Conservation (phyloP, 2,888 invertebrate species). For the Macaria notata region DNA sequence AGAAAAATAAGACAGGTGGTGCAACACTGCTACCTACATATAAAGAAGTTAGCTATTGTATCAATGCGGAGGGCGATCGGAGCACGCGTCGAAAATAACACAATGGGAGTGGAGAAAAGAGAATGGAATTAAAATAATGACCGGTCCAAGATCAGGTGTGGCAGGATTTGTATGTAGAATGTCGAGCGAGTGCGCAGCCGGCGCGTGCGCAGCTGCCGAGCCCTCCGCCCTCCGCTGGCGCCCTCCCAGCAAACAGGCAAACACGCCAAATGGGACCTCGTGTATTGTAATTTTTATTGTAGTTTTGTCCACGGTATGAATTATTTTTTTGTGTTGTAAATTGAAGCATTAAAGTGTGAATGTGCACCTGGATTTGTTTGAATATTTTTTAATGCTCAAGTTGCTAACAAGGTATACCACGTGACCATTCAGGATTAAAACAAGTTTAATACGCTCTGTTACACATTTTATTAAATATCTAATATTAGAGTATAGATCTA, state of each 20-base stretch:
- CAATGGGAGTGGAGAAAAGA: slow-evolving; percentile 52
- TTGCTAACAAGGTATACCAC: slow-evolving; percentile 1
- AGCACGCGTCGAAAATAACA: slow-evolving; percentile 55
- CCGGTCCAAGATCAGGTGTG: slow-evolving; percentile 76
- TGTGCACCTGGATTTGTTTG: slow-evolving; percentile 33
- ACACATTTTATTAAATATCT: no score
- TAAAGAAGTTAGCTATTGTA: slow-evolving; percentile 32
- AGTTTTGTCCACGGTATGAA: slow-evolving; percentile 34
- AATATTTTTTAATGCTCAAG: slow-evolving; percentile 3
- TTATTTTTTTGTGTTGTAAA: slow-evolving; percentile 33
- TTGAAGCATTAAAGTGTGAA: slow-evolving; percentile 37
- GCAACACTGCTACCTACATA: neutral
- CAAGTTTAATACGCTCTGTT: no score
- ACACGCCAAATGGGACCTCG: slow-evolving; percentile 56
- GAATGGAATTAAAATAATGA: slow-evolving; percentile 69
- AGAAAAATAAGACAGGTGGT: slow-evolving; percentile 28
- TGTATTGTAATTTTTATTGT: slow-evolving; percentile 55
- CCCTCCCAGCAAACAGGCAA: slow-evolving; percentile 61
- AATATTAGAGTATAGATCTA: no score
- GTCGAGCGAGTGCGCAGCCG: slow-evolving; percentile 74
- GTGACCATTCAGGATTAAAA: neutral
- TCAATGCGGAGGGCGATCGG: slow-evolving; percentile 32
- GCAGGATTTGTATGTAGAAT: slow-evolving; percentile 71
- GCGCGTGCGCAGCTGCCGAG: slow-evolving; percentile 72
- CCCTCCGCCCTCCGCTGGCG: slow-evolving; percentile 59